Base-by-base conservation (phyloP, 2,888 invertebrate species). In the Drosophila prostipennis region DNA sequence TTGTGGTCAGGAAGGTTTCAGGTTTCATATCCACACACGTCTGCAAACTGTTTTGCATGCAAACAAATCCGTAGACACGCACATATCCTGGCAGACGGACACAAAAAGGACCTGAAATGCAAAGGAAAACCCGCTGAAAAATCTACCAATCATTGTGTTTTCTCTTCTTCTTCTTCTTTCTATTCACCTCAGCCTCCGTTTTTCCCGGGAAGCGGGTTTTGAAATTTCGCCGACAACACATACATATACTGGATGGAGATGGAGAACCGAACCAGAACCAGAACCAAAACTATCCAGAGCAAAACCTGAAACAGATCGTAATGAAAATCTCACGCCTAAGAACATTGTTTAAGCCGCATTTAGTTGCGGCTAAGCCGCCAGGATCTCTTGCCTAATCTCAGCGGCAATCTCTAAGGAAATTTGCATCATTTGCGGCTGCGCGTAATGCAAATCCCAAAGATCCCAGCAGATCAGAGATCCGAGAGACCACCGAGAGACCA, bases 251-350 rank as follows among this genome's bases (percentile, higher is more conserved):
- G 32, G 46, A 14, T 32, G 34, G 34, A 34, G 34, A 10, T 34
- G 29, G 29, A 29, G 46, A 11, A 29, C 26, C 26, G 42, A 11
- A 14, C 29, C n/a, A 16, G 16, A 16, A n/a, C 19, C 2, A 19
- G 19, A 19, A 19, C 19, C 32, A 63, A 39, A n/a, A n/a, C n/a
- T n/a, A n/a, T n/a, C n/a, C n/a, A n/a, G n/a, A n/a, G n/a, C n/a
- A n/a, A n/a, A 58, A 46, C 14, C 46, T 32, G 37, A 32, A n/a
- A 39, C 34, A 34, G 40, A 52, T 54, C 56, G 40, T 49, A 69
- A 73, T 57, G 75, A 63, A 75, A 87, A 82, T 78, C 88, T 82
- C 88, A 87, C 83, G 88, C 88, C 88, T 83, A 87, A 70, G 87
- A 79, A 85, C 75, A 82, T 43, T 73, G 71, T 79, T 78, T 81